Evolutionary conservation across 2,113 vertebrate species (phyloP).

Genomic region (Rhodinocichla rosea): DNA sequence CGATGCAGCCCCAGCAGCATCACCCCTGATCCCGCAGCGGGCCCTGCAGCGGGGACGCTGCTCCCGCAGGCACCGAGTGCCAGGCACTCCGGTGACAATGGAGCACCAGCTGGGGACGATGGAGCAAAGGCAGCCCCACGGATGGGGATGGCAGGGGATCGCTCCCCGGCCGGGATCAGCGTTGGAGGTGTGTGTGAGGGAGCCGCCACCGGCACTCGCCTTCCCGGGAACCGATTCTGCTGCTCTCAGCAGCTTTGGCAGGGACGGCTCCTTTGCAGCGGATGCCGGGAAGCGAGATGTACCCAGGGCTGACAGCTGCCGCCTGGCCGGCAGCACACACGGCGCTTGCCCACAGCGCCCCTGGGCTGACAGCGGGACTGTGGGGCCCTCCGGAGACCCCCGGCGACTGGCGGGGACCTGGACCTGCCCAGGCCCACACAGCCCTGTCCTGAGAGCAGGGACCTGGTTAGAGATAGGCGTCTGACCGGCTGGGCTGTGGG

Average conservation of each 20-base stretch:
- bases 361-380: neutral
- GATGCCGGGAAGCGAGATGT: conserved; percentile 40
- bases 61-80: neutral
- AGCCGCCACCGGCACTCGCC: neutral
- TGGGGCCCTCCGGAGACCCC: neutral
- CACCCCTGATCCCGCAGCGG: neutral
- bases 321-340: conserved; percentile 1
- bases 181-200: neutral
- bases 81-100: rapidly evolving
- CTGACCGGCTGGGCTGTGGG: neutral
- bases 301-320: conserved; percentile 54
- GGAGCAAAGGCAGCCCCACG: neutral
- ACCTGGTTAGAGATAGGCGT: neutral
- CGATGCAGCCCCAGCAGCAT: neutral
- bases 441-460: neutral
- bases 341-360: neutral
- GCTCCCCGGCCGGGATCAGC: neutral
- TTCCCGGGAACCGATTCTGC: conserved; percentile 48
- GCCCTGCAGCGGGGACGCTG: neutral
- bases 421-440: neutral
- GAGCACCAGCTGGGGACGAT: neutral
- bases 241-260: conserved; percentile 63
- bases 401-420: neutral
- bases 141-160: neutral
- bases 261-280: conserved; percentile 46